Base-by-base conservation (phyloP, 2,888 invertebrate species). In the Mesopsocus fuscifrons region DNA sequence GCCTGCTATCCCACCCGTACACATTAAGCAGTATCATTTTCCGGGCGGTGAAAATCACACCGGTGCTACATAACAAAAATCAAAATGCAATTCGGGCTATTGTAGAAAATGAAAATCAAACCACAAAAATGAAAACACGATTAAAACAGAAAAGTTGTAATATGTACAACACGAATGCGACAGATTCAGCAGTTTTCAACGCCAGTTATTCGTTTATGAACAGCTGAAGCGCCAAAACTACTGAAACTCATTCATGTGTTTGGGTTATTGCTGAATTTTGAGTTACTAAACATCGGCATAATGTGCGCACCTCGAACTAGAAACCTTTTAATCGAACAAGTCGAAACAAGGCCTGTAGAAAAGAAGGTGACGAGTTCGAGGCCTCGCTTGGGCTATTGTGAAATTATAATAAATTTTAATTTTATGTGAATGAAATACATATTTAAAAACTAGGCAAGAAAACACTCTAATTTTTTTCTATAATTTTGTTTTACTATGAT, bases 11-110 rank as follows among this genome's bases (percentile, higher is more conserved):
- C n/a, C n/a, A n/a, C n/a, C n/a, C n/a, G n/a, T n/a, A n/a, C n/a
- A n/a, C n/a, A n/a, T n/a, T n/a, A n/a, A n/a, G n/a, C n/a, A n/a
- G n/a, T n/a, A n/a, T n/a, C n/a, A n/a, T n/a, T n/a, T n/a, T n/a
- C n/a, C n/a, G n/a, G n/a, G n/a, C n/a, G n/a, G n/a, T n/a, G n/a
- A n/a, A n/a, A n/a, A n/a, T n/a, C n/a, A n/a, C n/a, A n/a, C n/a
- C n/a, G n/a, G n/a, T n/a, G n/a, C n/a, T n/a, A n/a, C n/a, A n/a
- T n/a, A n/a, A n/a, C n/a, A n/a, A n/a, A n/a, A n/a, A n/a, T 38
- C 38, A 38, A 38, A 38, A 38, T 38, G 38, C 38, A 38, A 38
- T 38, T 38, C 11, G 38, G 38, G 38, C 38, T 38, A 38, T 38
- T 38, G 38, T 38, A 38, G 38, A 20, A 38, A 38, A 38, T 38